A percentile compares a stretch with the other conserved stretches of the same genome.
Evolutionary conservation across 2,113 vertebrate species (phyloP).

Genomic region (Artemisiospiza belli): DNA sequence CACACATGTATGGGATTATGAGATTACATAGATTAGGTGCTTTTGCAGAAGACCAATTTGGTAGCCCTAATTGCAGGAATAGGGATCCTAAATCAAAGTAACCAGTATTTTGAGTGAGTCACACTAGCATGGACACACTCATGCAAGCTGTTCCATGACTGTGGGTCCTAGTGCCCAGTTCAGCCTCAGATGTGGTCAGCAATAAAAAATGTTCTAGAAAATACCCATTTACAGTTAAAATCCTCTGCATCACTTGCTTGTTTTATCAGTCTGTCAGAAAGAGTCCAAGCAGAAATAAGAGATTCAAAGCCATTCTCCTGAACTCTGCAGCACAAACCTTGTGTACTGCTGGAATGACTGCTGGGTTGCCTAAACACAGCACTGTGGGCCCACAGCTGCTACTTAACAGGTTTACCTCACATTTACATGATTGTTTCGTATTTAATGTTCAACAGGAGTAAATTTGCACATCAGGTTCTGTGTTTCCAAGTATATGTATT

Average conservation of each 20-base stretch:
- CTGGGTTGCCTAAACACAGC: background rate
- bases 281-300: background rate
- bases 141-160: background rate
- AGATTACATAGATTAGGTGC: background rate
- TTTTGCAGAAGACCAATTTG: background rate
- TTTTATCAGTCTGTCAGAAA: background rate
- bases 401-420: background rate
- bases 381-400: background rate
- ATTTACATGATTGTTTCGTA: background rate
- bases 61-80: background rate
- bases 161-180: background rate
- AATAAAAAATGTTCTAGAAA: background rate
- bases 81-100: background rate
- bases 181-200: background rate
- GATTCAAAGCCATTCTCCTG: rapidly evolving
- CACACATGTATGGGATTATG: background rate
- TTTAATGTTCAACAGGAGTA: background rate
- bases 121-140: background rate
- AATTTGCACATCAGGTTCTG: background rate
- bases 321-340: background rate
- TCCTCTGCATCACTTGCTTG: background rate
- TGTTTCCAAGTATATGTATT: background rate
- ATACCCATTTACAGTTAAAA: background rate
- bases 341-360: background rate
- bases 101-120: background rate